Base-by-base conservation (phyloP, 2,113 vertebrate species). In the Prochilodus magdalenae region DNA sequence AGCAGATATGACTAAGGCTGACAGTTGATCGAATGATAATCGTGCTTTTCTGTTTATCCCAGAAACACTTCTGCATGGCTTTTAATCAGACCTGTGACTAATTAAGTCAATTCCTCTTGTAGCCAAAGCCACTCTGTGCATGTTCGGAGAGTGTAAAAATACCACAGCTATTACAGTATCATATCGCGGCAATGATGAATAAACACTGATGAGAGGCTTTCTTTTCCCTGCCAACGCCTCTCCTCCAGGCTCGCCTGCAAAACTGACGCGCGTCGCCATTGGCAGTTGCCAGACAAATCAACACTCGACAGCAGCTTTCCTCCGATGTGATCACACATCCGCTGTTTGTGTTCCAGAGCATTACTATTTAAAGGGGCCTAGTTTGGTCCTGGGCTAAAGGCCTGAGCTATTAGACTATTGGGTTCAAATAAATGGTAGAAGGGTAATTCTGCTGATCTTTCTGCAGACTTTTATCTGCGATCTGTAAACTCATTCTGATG, bases 301-400 rank as follows among this genome's bases (percentile, higher is more conserved):
- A 90, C 87, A 87, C 87, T 86, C 82, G 82, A 88, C 89, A 87
- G 87, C 89, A 86, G 85, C 83, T 84, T 86, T 86, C 75, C 82
- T 86, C 77, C 78, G 24, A 87, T 79, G 71, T 40, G 73, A 84
- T 86, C 83, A 88, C 82, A 82, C 86, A 83, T 83, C 81, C 80
- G 72, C 78, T 80, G 73, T 86, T 81, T 83, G 59, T 81, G 83
- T 84, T 70, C 79, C 83, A 72, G 74, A 77, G 59, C 78, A 71
- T 79, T 78, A 86, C 79, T 79, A 83, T 85, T 86, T 85, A 81
- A 77, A 84, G 75, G 81, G 76, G 60, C 69, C 40, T 67, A 67
- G 82, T 60, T 15, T 51, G 40, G 40, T 44, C 40, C 83, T 70
- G 74, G 62, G 67, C 59, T 65, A 75, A 57, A 74, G 80, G 47